These are phyloP conservation scores for Plusia festucae DNA, from an alignment of 2,888 invertebrate genomes.

Conservation along the genomic window DNA sequence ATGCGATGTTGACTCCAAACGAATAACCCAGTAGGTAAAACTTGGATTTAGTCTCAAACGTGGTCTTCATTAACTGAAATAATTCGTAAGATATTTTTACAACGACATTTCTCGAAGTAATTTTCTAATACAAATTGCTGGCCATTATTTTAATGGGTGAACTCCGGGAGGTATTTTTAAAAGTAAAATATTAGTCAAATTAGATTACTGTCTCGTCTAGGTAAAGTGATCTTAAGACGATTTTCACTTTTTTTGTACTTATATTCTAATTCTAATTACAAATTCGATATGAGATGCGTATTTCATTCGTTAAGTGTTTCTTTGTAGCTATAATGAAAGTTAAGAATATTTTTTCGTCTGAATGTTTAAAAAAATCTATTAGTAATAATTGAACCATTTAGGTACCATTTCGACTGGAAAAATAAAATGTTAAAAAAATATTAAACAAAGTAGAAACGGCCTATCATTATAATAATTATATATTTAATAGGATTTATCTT, in stretches of 20 bases:
- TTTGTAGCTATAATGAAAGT: neutral
- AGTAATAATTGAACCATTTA: too few species aligned
- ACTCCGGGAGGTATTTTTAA: slow-evolving; percentile 41
- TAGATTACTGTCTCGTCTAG: slow-evolving; percentile 20
- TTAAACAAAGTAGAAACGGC: too few species aligned
- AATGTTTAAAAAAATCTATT: too few species aligned
- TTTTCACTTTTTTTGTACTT: neutral
- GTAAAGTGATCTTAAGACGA: slow-evolving; percentile 19
- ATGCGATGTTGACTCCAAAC: slow-evolving; percentile 73
- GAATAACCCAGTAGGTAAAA: slow-evolving; percentile 72
- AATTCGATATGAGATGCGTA: neutral
- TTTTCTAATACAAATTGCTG: slow-evolving; percentile 40
- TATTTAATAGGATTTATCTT: neutral
- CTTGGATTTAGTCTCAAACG: slow-evolving; percentile 59
- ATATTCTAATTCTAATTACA: neutral
- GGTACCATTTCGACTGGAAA: too few species aligned
- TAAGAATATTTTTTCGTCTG: too few species aligned
- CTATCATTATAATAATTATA: neutral
- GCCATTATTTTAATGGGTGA: slow-evolving; percentile 46
- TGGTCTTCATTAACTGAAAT: slow-evolving; percentile 63
- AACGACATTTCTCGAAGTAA: slow-evolving; percentile 41
- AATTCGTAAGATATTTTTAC: slow-evolving; percentile 37
- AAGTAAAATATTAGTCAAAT: slow-evolving; percentile 50
- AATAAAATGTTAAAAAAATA: too few species aligned
- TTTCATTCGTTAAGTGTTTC: neutral